These are phyloP conservation scores for Norana najaformis DNA, from an alignment of 2,888 invertebrate species.

Conservation along the genomic window DNA sequence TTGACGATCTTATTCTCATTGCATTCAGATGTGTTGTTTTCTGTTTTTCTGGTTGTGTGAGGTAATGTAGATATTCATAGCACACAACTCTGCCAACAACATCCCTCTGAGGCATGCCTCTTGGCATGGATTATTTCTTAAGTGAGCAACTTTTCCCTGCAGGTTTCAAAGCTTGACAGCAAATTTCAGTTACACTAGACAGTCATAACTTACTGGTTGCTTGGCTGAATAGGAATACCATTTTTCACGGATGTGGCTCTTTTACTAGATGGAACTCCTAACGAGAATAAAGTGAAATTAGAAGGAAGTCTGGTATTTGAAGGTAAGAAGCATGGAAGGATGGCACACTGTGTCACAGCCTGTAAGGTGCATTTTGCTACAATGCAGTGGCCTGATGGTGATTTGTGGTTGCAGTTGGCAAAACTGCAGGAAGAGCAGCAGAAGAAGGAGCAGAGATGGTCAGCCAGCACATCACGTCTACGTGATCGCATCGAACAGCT, in stretches of 20 bases:
- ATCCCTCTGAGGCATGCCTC: neutral
- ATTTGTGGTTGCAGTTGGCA: constrained; percentile 47
- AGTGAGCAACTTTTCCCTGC: neutral
- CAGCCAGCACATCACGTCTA: constrained; percentile 54
- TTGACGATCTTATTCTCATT: neutral
- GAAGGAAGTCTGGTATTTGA: neutral
- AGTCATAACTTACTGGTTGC: neutral
- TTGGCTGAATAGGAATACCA: neutral
- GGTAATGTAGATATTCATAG: neutral
- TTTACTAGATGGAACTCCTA: neutral
- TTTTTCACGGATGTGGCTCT: neutral
- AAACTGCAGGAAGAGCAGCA: constrained; percentile 60
- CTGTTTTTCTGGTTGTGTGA: neutral
- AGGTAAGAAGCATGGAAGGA: neutral
- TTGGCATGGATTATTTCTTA: neutral
- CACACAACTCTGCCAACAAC: neutral
- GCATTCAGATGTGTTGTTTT: neutral
- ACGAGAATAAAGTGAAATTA: no score
- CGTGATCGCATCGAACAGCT: constrained; percentile 55
- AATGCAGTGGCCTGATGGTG: neutral
- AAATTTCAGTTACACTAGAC: neutral
- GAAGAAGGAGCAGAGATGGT: constrained; percentile 60
- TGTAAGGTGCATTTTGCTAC: neutral
- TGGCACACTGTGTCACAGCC: neutral
- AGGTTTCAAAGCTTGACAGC: neutral